Evolutionary conservation across 2,113 vertebrate genomes (phyloP).

Genomic region (Uria lomvia): DNA sequence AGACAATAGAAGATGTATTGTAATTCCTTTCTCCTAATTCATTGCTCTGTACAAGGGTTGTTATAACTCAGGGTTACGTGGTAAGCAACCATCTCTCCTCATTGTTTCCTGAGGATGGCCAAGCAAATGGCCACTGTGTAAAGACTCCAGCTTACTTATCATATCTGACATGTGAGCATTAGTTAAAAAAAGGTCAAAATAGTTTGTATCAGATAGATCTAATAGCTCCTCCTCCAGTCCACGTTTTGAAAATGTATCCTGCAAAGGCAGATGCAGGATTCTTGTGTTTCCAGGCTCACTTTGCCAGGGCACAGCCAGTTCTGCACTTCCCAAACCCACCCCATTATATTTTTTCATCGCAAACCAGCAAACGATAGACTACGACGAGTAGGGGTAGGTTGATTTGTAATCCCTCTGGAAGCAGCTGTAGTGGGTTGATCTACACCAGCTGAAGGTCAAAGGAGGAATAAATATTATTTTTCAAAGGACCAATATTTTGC

Average conservation of each 20-base stretch:
- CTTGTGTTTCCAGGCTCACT: not conserved
- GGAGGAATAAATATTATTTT: not conserved
- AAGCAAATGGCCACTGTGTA: not conserved
- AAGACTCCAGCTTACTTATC: not conserved
- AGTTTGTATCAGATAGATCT: not conserved
- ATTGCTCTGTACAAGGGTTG: not conserved
- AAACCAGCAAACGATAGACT: not conserved
- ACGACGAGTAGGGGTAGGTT: not conserved
- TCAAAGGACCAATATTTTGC: not conserved
- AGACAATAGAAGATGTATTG: not conserved
- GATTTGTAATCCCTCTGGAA: not conserved
- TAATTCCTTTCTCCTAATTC: not conserved
- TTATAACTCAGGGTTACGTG: not conserved
- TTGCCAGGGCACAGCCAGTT: not conserved
- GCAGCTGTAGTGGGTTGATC: not conserved
- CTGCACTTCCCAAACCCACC: not conserved
- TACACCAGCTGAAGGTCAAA: not conserved
- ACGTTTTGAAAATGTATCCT: not conserved
- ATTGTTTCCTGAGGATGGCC: not conserved
- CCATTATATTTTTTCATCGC: not conserved
- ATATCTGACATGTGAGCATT: not conserved
- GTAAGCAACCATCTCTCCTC: not conserved
- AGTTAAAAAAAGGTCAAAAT: not conserved
- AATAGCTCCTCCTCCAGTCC: not conserved
- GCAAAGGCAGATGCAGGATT: not conserved